Percentiles rank a stretch among this genome's conserved stretches.
Evolutionary conservation across 1,140 invertebrate genomes (phyloP).

Genomic region (Rhopalosiphum padi): DNA sequence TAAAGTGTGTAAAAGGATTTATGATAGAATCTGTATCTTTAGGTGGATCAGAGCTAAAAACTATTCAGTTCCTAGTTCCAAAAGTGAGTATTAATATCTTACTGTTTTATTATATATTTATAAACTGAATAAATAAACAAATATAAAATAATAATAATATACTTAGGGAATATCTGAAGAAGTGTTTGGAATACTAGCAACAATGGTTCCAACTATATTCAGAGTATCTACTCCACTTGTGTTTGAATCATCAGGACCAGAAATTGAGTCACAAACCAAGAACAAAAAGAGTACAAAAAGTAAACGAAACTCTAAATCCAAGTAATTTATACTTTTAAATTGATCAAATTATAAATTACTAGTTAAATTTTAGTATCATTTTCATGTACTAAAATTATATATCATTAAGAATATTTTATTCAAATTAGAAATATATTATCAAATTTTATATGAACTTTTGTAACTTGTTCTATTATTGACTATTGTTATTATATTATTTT

Average conservation of each 20-base stretch:
- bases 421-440: neutral
- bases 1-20: conserved; percentile 99
- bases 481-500: neutral
- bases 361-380: neutral
- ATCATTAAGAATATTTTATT: neutral
- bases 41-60: conserved; percentile 89
- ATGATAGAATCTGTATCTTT: conserved; percentile 97
- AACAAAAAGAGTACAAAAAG: conserved; percentile 52
- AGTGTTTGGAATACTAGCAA: conserved; percentile 82
- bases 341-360: conserved; percentile 38
- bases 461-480: neutral
- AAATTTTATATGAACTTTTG: neutral
- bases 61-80: conserved; percentile 83
- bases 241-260: conserved; percentile 65
- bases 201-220: conserved; percentile 89
- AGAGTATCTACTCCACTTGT: conserved; percentile 87
- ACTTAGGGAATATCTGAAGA: conserved; percentile 65
- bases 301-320: conserved; percentile 14
- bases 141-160: conserved; percentile 36
- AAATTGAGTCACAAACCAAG: neutral
- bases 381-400: neutral
- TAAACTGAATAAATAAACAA: neutral
- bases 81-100: conserved; percentile 68
- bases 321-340: conserved; percentile 31
- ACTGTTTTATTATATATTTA: conserved; percentile 25